Base-by-base conservation (phyloP, 2,113 vertebrate species). In the Hydrolagus affinis region DNA sequence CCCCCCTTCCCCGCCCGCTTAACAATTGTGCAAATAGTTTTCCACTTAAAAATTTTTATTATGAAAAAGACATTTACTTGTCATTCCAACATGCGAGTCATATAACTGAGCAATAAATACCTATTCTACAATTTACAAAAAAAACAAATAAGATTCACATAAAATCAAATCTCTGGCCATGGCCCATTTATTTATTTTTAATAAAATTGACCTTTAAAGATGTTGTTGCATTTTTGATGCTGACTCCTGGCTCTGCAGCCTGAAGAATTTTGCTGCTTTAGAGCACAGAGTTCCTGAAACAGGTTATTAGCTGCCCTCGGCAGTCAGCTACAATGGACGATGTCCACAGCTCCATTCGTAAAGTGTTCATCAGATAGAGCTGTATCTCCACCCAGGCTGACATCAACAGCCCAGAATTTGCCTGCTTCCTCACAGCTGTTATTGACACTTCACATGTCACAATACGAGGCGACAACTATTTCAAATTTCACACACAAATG, bases 401-500 rank as follows among this genome's bases (percentile, higher is more conserved):
- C 87, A 85, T 70, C 70, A 87, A 86, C 87, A 87, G 89, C 80
- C 68, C 77, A 76, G 73, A 17, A 25, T 66, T 69, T 87, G 85
- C 85, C 72, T 23, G 44, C 86, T 88, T 86, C 44, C 23, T 86
- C 86, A 90, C 93, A 94, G 95, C 94, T 94, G 94, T 92, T 11
- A 44, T 85, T 85, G 89, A 89, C 87, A 86, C 91, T 90, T 94
- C 93, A 90, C 89, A 87, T 89, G 70, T 64, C 87, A 85, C 87
- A 90, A 88, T 88, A 86, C 88, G 87, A 90, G 90, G 88, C 90
- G 91, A 92, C 92, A 92, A 90, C 87, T 90, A 91, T 91, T 91
- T 89, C 89, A 62, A 91, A 93, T 92, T 90, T 91, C 89, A 90
- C 89, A 91, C 88, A 90, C 87, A 89, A 92, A 91, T 87, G 90